Evolutionary conservation across 2,888 invertebrate species (phyloP), one percentile per base, ranked within the genome.

Genomic region (Melinaea menophilus): DNA sequence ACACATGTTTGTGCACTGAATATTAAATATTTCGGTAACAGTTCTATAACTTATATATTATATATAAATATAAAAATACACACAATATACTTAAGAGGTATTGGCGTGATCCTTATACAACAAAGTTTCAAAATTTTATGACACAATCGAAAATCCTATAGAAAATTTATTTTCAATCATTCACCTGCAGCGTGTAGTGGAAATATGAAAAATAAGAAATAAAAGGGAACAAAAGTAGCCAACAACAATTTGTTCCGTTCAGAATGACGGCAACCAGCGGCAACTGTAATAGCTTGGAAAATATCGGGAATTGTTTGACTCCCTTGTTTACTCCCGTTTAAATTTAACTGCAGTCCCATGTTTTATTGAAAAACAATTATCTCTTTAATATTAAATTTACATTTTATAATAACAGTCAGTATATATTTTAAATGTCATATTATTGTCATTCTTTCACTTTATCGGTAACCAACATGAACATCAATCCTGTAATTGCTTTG

Each of bases 281-380:
- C 62, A 59, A 55, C 54, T 63, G 63, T 69, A 75, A 76, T 73
- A 73, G 72, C 67, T 71, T 59, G 72, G 77, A 76, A 78, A 78
- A 77, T 77, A 73, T 74, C 71, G 61, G 72, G 69, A 69, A 75
- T 77, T 70, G 67, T 72, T 68, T 68, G 59, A 57, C 72, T 70
- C 61, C 63, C 63, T 65, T 60, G 65, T 61, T 67, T 64, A 67
- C 59, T 45, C 61, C 58, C 51, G 51, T 22, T 31, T 9, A 11
- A 51, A 31, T 51, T 51, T 51, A 51, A 51, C 51, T 51, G 22
- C 51, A 51, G 9, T 31, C 5, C 51, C 2, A 51, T 31, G 5
- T 7, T 31, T 31, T 51, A 51, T 31, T 31, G 48, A 37, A 37
- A 37, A 37, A 37, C 7, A 37, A 37, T 37, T 37, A 37, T 37